Base-by-base conservation (phyloP, 2,113 vertebrate genomes). In the Mesembrinibis cayennensis region DNA sequence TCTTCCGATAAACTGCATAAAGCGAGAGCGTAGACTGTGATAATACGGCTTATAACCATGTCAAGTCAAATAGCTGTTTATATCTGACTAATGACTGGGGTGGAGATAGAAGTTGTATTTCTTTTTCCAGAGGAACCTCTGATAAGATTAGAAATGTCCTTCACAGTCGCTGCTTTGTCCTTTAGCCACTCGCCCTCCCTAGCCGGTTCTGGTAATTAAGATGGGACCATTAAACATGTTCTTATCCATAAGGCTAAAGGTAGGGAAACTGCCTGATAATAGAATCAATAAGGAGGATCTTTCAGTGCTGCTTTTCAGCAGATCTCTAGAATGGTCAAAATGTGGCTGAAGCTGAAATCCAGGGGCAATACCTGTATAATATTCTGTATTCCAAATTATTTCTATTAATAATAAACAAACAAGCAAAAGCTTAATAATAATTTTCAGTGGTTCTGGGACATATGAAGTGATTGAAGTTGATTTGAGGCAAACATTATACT, bases 131-230 rank as follows among this genome's bases (percentile, higher is more conserved):
- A 87, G 71, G 45, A 95, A 65, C 4, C 53, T 80, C 59, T 36
- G 94, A 71, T 93, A 56, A 93, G 95, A 89, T 91, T 90, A 72
- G 71, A 25, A 77, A 73, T 52, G 90, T 87, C 85, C 65, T 95
- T 97, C 89, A 50, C 17, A 50, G 56, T 83, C 6, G 0, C 38
- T 23, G 45, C 70, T 79, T 70, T 90, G 69, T 96, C 85, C 95
- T 96, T 91, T 59, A 71, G 85, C 93, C 77, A 34, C 45, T 72
- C 1, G 0, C 34, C 50, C 52, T 90, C 79, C 86, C 87, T 86
- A 67, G 80, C 74, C 53, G 11, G 79, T 92, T 59, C 67, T 66
- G 71, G 66, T 67, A 47, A 95, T 97, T 96, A 78, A 93, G 91
- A 69, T 45, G 89, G 93, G 94, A 56, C 90, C 72, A 55, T 82